phyloP scores from a whole-genome alignment of 2,113 vertebrate species.

The Mesoclemmys tuberculata region DNA sequence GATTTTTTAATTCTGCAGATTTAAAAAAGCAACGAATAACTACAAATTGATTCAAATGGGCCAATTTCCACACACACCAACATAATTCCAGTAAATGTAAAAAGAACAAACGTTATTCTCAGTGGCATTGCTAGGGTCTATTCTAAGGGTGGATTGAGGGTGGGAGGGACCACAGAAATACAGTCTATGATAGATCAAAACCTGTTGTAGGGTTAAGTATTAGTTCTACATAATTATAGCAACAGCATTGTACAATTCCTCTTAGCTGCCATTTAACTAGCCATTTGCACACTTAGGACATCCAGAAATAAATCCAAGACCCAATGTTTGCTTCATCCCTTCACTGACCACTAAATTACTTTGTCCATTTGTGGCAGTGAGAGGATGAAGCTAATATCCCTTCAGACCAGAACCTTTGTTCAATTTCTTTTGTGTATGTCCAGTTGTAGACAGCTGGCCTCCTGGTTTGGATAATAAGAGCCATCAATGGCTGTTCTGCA shows the following conservation, averaged over 20 bases:
- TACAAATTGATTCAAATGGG: neutral
- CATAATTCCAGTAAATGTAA: neutral
- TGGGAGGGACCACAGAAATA: neutral
- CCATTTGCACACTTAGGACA: neutral
- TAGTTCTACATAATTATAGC: neutral
- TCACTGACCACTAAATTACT: rapidly evolving
- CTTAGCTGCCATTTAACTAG: neutral
- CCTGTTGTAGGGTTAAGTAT: neutral
- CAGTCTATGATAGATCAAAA: neutral
- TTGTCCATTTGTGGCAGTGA: neutral
- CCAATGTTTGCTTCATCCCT: neutral
- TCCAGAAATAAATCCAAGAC: neutral
- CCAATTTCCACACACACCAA: neutral
- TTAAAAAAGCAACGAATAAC: neutral
- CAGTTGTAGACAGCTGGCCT: neutral
- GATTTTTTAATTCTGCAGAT: neutral
- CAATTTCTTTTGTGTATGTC: neutral
- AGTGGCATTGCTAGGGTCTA: neutral
- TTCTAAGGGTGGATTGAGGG: neutral
- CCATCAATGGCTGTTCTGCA: neutral
- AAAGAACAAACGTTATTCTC: neutral
- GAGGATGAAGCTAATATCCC: neutral
- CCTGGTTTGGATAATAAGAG: neutral
- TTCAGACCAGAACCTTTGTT: neutral
- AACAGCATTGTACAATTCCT: neutral